Evolutionary conservation across 1,140 invertebrate species (phyloP).

Genomic region (Coelopa frigida): DNA sequence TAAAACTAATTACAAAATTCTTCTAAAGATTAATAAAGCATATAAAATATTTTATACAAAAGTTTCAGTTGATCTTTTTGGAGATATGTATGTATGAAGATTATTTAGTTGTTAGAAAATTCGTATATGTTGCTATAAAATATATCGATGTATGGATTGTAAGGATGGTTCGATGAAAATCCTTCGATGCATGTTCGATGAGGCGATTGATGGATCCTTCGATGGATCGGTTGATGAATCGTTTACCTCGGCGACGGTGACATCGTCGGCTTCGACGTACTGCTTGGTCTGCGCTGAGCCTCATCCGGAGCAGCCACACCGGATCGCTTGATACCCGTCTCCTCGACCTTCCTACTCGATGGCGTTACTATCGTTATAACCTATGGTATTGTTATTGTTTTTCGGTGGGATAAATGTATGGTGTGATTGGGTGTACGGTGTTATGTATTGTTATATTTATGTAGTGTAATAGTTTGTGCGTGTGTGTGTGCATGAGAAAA

Average conservation of each 20-base stretch:
- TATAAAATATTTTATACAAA: background rate
- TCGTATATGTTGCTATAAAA: too few relatives aligned
- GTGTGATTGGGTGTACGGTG: slow-evolving; percentile 7
- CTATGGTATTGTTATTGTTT: slow-evolving; percentile 12
- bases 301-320: background rate
- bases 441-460: slow-evolving; percentile 5
- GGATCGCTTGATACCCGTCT: slow-evolving; percentile 14
- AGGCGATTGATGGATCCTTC: slow-evolving; percentile 1
- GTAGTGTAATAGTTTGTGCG: slow-evolving; percentile 6
- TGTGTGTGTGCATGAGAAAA: slow-evolving; percentile 11
- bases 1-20: background rate
- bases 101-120: background rate
- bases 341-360: slow-evolving; percentile 21
- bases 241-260: slow-evolving; percentile 38
- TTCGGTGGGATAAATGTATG: slow-evolving; percentile 14
- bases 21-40: background rate
- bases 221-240: too few relatives aligned
- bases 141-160: background rate
- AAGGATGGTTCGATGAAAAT: background rate
- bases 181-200: slow-evolving; percentile 2
- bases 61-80: background rate
- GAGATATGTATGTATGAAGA: background rate
- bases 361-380: slow-evolving; percentile 42
- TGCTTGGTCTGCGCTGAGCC: background rate
- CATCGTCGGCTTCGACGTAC: slow-evolving; percentile 26